A percentile compares a stretch with the other conserved stretches of the same genome.
These are phyloP conservation scores for Exocentrus adspersus DNA, from an alignment of 2,888 invertebrate genomes.

Conservation along the genomic window DNA sequence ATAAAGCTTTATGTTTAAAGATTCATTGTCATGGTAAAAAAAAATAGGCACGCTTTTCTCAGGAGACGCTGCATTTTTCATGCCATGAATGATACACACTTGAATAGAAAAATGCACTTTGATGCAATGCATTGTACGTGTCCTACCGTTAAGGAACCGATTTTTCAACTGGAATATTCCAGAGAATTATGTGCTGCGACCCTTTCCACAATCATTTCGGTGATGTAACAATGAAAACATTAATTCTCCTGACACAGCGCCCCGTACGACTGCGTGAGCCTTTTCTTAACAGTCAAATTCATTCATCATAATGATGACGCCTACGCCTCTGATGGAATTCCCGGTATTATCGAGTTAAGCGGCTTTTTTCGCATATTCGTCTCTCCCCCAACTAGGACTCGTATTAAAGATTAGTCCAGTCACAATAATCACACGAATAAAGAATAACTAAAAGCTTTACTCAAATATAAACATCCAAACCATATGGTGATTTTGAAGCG, in stretches of 20 bases:
- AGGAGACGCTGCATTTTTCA: too few species aligned
- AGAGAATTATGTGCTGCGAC: too few species aligned
- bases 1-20: too few species aligned
- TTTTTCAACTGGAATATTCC: not conserved
- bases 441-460: too few species aligned
- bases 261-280: not conserved
- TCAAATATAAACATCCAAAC: too few species aligned
- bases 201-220: not conserved
- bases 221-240: not conserved
- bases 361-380: slow-evolving; percentile 10
- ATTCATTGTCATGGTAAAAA: too few species aligned
- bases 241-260: not conserved
- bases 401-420: slow-evolving; percentile 8
- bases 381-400: slow-evolving; percentile 9
- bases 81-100: too few species aligned
- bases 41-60: too few species aligned
- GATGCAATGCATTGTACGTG: not conserved
- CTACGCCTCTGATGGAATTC: not conserved
- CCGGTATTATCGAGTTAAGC: slow-evolving; percentile 23
- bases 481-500: too few species aligned
- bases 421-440: too few species aligned
- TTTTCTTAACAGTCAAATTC: slow-evolving; percentile 2
- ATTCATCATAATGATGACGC: not conserved
- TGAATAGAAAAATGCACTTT: too few species aligned
- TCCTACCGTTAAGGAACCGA: not conserved